Evolutionary conservation across 2,888 invertebrate genomes (phyloP), one percentile per base, ranked within the genome.

Genomic region (Corythucha ciliata): DNA sequence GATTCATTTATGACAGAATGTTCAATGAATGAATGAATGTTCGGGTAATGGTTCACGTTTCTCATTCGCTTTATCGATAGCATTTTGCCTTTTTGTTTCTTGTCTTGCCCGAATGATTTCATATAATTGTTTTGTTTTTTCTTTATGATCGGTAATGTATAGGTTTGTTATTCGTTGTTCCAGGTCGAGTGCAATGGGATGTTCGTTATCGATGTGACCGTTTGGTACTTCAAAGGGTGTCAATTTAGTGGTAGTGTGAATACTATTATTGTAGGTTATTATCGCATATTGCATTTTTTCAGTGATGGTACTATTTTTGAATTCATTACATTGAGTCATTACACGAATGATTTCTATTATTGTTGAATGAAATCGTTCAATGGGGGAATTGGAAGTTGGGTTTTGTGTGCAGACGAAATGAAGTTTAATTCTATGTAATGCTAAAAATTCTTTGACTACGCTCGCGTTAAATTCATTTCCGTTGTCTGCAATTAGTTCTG

Each of bases 361-460:
- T 12, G 48, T 52, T 1, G 52, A 52, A 20, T 50, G 53, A 18
- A 53, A 42, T n/a, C 53, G 22, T 36, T 53, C 53, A 4, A 41
- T 22, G 6, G 44, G 20, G 1, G 33, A 18, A 37, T 53, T 53
- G 12, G 49, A 49, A 4, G 41, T 22, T 2, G 49, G 53, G 36
- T 53, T 32, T 25, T 53, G 48, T 3, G 36, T 49, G 14, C 36
- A 7, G n/a, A 29, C 34, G 20, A 34, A 48, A 21, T 53, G 53
- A n/a, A 53, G 25, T 33, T 53, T 26, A n/a, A 50, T 42, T 8
- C 44, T 50, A 7, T 53, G 53, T 6, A 49, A 24, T 2, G 18
- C 22, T 10, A 48, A 14, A 7, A 49, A 49, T 41, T 53, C 53
- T 27, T 50, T 48, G n/a, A 50, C 18, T 29, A 53, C n/a, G 12